phyloP scores from a whole-genome alignment of 2,797 vertebrate genomes.

The Muscicapa striata region DNA sequence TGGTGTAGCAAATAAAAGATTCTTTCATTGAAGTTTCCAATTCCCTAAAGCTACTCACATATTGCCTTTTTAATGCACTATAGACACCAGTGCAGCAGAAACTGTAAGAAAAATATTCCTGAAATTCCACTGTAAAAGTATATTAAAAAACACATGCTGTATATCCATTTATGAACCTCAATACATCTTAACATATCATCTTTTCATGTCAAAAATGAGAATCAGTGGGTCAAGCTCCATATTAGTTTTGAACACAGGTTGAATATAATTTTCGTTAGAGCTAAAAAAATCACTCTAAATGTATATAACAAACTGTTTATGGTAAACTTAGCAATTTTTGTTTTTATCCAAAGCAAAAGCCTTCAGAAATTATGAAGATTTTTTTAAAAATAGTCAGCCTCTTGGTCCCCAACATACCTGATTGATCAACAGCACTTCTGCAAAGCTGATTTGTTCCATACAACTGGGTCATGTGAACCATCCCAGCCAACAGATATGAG shows the following conservation, averaged over 20 bases:
- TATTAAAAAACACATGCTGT: not conserved
- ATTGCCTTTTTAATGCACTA: not conserved
- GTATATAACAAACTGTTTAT: not conserved
- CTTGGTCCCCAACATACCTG: not conserved
- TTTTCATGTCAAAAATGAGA: not conserved
- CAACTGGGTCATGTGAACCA: not conserved
- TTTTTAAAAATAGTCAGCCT: not conserved
- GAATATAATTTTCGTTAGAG: not conserved
- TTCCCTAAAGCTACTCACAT: not conserved
- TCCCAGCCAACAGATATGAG: not conserved
- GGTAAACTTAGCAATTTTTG: not conserved
- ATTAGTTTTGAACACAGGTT: not conserved
- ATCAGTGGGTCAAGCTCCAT: not conserved
- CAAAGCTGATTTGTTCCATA: not conserved
- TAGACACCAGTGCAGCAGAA: not conserved
- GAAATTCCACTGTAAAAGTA: not conserved
- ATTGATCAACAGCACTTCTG: not conserved
- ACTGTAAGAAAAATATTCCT: not conserved
- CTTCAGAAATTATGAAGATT: not conserved
- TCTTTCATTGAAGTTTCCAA: not conserved
- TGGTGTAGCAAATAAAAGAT: not conserved
- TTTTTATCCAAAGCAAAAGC: not conserved
- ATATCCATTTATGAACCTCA: not conserved
- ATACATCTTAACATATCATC: not conserved
- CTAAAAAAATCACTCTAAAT: not conserved